Conservation (phyloP, 2,113 vertebrate species). For the Nothobranchius furzeri region DNA sequence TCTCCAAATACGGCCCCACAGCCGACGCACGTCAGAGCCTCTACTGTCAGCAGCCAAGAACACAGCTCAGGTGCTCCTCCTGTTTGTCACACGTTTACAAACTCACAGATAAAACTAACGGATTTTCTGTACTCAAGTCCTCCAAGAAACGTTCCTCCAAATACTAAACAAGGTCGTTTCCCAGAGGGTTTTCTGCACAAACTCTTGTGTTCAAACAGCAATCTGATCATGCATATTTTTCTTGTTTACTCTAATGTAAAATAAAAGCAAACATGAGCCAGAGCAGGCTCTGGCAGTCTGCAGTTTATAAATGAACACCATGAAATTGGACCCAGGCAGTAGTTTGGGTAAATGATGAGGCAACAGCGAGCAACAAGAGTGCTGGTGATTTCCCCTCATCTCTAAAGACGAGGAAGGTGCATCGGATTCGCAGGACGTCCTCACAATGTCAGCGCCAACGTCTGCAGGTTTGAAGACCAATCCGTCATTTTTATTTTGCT, state of each 20-base stretch:
- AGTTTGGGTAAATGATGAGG: conserved; percentile 31
- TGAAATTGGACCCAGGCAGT: conserved; percentile 16
- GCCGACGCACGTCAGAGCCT: not conserved
- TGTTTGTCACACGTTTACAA: not conserved
- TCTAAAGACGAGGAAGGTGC: conserved; percentile 5
- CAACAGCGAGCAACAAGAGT: conserved; percentile 29
- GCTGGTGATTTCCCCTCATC: conserved; percentile 10
- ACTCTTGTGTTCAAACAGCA: not conserved
- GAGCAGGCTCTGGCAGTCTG: not conserved
- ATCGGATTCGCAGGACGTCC: conserved; percentile 19
- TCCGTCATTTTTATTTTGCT: not conserved
- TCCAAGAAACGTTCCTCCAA: not conserved
- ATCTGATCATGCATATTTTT: not conserved
- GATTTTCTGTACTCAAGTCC: no score
- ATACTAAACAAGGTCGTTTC: not conserved
- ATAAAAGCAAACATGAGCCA: not conserved
- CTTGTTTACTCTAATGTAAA: conserved; percentile 1
- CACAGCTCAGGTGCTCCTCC: not conserved
- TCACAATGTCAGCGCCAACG: conserved; percentile 7
- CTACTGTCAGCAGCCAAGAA: conserved; percentile 1
- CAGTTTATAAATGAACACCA: conserved; percentile 21
- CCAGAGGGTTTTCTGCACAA: no score
- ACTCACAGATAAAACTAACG: not conserved
- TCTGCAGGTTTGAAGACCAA: conserved; percentile 9
- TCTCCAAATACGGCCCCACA: conserved; percentile 37